Evolutionary conservation across 2,113 vertebrate species (phyloP), one percentile per base, ranked within the genome.

Genomic region (Microtus ochrogaster): DNA sequence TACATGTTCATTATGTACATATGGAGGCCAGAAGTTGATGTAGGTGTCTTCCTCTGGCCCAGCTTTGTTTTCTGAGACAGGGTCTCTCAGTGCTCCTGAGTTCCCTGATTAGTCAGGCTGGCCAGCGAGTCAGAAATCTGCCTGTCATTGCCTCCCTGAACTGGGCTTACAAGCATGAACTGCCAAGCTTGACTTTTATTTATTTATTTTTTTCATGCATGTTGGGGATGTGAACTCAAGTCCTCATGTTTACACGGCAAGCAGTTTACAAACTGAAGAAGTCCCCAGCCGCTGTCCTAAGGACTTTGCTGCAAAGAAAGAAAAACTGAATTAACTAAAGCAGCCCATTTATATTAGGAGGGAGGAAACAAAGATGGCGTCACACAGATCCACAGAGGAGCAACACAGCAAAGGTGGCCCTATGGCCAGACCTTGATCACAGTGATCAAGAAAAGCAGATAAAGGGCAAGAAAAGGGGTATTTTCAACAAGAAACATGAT

Each of bases 321-420:
- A 82, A 58, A 94, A 58, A 26, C 58, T 74, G 88, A 90, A n/a
- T 41, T 41, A 93, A 65, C 26, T 82, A 65, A 91, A 91, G 77
- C 3, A 92, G 36, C 77, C 47, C 44, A 52, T 12, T 72, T 63
- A 72, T 2, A 4, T 83, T 55, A 73, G 13, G 55, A 79, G 79
- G 44, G 17, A 85, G 92, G 39, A 55, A n/a, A 30, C 63, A 24
- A 91, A 70, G 33, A 66, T 82, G 55, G 55, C 16, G 5, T 41
- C 55, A 61, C 55, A 39, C n/a, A 41, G n/a, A 63, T 16, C n/a
- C 63, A 11, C 52, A 72, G 41, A 41, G 41, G 76, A 55, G n/a
- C n/a, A 12, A 3, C 41, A 16, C 17, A 91, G 44, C 58, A 63
- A 77, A 77, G 58, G 49, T 55, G 52, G 12, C 16, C 39, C 8